phyloP scores from a whole-genome alignment of 2,888 invertebrate species.

The Plutella xylostella region DNA sequence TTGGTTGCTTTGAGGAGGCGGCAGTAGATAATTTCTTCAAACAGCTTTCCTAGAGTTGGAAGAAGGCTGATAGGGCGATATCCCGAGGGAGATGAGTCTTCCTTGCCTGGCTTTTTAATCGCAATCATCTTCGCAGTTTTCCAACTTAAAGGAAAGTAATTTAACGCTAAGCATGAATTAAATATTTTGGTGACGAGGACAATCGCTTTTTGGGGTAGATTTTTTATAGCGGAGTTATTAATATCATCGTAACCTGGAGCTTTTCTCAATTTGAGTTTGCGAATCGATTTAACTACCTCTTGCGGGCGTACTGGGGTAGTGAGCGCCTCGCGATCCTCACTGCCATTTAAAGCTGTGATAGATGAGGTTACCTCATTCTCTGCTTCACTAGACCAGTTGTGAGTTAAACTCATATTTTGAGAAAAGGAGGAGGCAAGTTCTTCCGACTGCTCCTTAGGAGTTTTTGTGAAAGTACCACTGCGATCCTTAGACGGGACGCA shows the following conservation, averaged over 20 bases:
- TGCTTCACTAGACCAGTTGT: background rate
- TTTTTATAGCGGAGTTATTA: background rate
- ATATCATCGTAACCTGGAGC: conserved; percentile 8
- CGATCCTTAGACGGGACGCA: too few relatives aligned
- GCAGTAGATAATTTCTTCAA: conserved; percentile 9
- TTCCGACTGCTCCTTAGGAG: conserved; percentile 5
- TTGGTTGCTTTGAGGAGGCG: background rate
- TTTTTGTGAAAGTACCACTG: conserved; percentile 1
- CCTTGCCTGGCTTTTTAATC: conserved; percentile 9
- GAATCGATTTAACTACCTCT: conserved; percentile 4
- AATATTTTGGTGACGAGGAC: conserved; percentile 3
- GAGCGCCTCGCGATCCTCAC: background rate
- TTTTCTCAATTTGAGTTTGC: conserved; percentile 5
- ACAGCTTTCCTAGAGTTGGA: conserved; percentile 8
- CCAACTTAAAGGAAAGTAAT: conserved; percentile 10
- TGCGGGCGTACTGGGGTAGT: background rate
- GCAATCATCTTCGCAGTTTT: conserved; percentile 9
- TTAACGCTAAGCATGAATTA: conserved; percentile 6
- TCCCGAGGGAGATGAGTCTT: background rate
- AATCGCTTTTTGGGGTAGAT: background rate
- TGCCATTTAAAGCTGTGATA: background rate
- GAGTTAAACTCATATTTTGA: conserved; percentile 9
- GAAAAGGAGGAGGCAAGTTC: conserved; percentile 5
- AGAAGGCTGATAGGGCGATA: conserved; percentile 15
- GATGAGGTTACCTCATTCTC: background rate